Conservation (phyloP, 1,140 invertebrate species). For the Fopius arisanus region DNA sequence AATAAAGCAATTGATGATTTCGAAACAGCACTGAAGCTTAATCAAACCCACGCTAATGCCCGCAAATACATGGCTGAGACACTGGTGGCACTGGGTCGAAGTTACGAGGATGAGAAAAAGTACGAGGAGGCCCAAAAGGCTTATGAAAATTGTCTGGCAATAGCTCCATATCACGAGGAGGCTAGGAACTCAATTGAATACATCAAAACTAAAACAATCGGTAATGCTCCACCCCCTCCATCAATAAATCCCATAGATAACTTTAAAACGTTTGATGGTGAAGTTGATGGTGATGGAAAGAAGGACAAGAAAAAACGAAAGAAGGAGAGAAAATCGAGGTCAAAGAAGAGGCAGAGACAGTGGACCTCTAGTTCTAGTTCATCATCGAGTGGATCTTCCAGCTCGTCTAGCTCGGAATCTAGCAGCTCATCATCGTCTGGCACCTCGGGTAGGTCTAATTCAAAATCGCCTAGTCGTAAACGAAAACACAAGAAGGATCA, state of each 20-base stretch:
- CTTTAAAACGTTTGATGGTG: constrained; percentile 59
- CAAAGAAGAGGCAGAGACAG: constrained; percentile 71
- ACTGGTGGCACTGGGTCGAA: constrained; percentile 82
- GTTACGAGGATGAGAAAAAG: constrained; percentile 85
- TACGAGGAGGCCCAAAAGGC: constrained; percentile 84
- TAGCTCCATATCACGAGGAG: constrained; percentile 85
- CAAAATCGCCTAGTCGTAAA: constrained; percentile 67
- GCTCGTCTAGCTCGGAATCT: constrained; percentile 65
- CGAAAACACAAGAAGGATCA: constrained; percentile 74
- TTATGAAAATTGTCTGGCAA: constrained; percentile 81
- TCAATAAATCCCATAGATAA: constrained; percentile 55
- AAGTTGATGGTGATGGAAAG: constrained; percentile 58
- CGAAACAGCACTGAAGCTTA: constrained; percentile 86
- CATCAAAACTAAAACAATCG: constrained; percentile 71
- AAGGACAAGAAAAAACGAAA: constrained; percentile 79
- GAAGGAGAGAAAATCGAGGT: constrained; percentile 75
- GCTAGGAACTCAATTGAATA: constrained; percentile 83
- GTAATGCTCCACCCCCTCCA: constrained; percentile 15
- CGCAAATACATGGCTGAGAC: constrained; percentile 94
- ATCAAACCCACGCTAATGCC: constrained; percentile 92
- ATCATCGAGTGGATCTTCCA: constrained; percentile 71
- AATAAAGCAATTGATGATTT: constrained; percentile 94
- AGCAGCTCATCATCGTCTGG: constrained; percentile 69
- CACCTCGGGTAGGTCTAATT: constrained; percentile 69
- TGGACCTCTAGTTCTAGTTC: constrained; percentile 72